Evolutionary conservation across 2,113 vertebrate species (phyloP).

Genomic region (Zosterops borbonicus): DNA sequence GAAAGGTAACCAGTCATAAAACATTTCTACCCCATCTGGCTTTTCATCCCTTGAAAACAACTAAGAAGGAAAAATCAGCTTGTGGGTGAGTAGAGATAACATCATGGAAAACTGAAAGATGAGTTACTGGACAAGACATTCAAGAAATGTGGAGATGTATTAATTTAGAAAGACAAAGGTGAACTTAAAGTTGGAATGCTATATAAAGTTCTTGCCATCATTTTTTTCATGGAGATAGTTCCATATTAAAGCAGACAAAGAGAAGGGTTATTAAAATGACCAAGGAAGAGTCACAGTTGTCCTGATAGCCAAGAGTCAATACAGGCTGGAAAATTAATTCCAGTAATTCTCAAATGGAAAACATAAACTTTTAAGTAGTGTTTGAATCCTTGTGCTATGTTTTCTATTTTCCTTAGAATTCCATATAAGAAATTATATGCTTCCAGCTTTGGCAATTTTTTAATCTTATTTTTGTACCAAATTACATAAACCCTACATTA

Average conservation of each 20-base stretch:
- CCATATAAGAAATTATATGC: not conserved
- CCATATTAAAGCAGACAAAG: not conserved
- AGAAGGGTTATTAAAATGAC: not conserved
- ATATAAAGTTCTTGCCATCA: not conserved
- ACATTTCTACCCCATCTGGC: not conserved
- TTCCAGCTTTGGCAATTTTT: not conserved
- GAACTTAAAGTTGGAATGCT: not conserved
- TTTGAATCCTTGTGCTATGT: not conserved
- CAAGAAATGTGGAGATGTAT: not conserved
- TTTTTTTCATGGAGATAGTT: not conserved
- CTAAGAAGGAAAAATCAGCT: not conserved
- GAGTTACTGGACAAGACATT: not conserved
- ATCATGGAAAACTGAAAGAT: not conserved
- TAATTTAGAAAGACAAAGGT: not conserved
- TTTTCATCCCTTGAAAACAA: not conserved
- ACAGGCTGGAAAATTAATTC: not conserved
- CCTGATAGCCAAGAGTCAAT: not conserved
- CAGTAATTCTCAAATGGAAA: not conserved
- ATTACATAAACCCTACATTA: not conserved
- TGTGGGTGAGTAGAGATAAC: not conserved
- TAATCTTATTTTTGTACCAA: not conserved
- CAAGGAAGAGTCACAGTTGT: rapidly evolving
- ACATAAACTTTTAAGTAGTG: not conserved
- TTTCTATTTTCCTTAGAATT: not conserved
- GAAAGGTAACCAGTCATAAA: not conserved